These are phyloP conservation scores for Cryptus armator DNA, from an alignment of 2,888 invertebrate species.

Conservation along the genomic window DNA sequence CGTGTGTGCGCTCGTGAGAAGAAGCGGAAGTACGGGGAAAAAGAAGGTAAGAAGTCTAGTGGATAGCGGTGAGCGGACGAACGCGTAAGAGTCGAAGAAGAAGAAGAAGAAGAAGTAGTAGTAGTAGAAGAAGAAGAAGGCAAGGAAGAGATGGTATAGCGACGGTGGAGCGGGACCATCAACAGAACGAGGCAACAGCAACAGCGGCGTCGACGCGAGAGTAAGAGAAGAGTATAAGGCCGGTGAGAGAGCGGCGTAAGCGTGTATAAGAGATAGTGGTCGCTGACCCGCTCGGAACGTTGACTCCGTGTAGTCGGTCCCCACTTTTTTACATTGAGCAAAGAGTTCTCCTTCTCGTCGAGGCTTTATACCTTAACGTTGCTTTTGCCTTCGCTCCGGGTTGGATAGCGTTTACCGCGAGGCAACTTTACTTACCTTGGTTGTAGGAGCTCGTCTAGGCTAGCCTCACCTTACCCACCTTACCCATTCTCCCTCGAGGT, in stretches of 20 bases:
- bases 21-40: slow-evolving; percentile 64
- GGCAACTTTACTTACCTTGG: slow-evolving; percentile 62
- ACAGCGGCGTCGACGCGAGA: slow-evolving; percentile 59
- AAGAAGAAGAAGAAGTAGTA: slow-evolving; percentile 2
- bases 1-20: slow-evolving; percentile 24
- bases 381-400: slow-evolving; percentile 56
- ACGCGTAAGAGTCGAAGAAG: slow-evolving; percentile 11
- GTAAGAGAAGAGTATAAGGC: slow-evolving; percentile 68
- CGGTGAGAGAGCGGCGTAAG: slow-evolving; percentile 75
- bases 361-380: slow-evolving; percentile 52
- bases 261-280: slow-evolving; percentile 81
- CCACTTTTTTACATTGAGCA: slow-evolving; percentile 55
- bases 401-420: slow-evolving; percentile 58
- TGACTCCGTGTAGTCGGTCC: slow-evolving; percentile 84
- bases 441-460: slow-evolving; percentile 52
- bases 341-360: slow-evolving; percentile 36
- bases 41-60: slow-evolving; percentile 58
- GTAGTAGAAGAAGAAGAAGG: neutral
- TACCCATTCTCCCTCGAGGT: slow-evolving; percentile 59
- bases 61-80: slow-evolving; percentile 52
- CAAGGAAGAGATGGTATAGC: slow-evolving; percentile 51
- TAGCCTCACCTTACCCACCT: slow-evolving; percentile 58
- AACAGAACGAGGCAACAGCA: slow-evolving; percentile 44
- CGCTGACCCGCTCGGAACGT: slow-evolving; percentile 85
- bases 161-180: slow-evolving; percentile 58